These are phyloP conservation scores for Drosophila kikkawai DNA, from an alignment of 1,140 invertebrate genomes.

Conservation along the genomic window DNA sequence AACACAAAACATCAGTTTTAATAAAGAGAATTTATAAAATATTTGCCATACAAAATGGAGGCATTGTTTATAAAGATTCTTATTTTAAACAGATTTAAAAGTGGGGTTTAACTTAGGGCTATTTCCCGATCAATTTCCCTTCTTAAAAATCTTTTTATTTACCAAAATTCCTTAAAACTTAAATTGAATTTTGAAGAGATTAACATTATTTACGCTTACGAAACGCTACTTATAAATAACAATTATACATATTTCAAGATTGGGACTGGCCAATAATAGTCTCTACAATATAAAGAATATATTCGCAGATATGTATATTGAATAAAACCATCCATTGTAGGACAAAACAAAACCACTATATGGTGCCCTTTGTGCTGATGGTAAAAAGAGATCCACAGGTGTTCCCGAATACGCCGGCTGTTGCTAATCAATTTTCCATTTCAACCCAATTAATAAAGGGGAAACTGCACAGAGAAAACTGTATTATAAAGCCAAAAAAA, in stretches of 20 bases:
- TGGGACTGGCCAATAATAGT: background rate
- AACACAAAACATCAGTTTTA: constrained; percentile 39
- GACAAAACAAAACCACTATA: background rate
- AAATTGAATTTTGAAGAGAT: no score
- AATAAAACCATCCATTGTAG: background rate
- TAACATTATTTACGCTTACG: background rate
- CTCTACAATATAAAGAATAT: background rate
- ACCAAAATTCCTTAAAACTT: background rate
- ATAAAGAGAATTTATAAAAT: background rate
- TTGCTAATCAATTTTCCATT: constrained; percentile 34
- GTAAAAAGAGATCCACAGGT: constrained; percentile 32
- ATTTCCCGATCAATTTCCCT: background rate
- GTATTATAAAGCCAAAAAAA: constrained; percentile 13
- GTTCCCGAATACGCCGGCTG: background rate
- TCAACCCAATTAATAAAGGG: constrained; percentile 12
- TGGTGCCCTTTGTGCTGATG: background rate
- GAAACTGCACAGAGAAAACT: constrained; percentile 3
- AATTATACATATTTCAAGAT: background rate
- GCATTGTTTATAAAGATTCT: no score
- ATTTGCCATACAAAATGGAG: background rate
- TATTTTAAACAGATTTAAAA: no score
- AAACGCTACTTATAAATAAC: background rate
- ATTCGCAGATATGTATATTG: background rate
- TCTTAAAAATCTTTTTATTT: background rate
- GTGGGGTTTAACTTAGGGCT: no score